A percentile compares a stretch with the other conserved stretches of the same genome.
Evolutionary conservation across 2,113 vertebrate genomes (phyloP).

Genomic region (Nycticryphes semicollaris): DNA sequence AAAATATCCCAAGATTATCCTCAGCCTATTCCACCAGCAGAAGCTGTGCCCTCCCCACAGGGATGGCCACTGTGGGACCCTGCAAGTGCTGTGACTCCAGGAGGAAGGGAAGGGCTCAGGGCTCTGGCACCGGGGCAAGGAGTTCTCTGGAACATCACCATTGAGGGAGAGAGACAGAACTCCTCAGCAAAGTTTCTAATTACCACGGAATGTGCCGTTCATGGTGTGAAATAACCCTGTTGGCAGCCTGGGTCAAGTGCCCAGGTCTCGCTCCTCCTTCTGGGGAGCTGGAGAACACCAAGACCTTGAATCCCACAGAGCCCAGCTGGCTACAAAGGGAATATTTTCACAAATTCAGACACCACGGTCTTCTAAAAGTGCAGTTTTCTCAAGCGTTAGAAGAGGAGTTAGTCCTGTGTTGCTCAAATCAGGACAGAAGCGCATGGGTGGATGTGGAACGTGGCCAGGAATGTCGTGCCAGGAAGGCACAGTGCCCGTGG

Average conservation of each 20-base stretch:
- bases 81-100: not conserved
- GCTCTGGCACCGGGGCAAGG: no score
- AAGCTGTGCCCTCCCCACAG: no score
- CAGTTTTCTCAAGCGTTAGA: not conserved
- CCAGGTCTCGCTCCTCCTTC: not conserved
- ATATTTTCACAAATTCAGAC: not conserved
- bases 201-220: not conserved
- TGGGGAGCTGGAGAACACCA: not conserved
- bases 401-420: not conserved
- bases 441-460: not conserved
- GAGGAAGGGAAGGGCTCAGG: not conserved
- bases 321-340: not conserved
- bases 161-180: not conserved
- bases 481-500: not conserved
- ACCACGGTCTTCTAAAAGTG: not conserved
- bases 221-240: not conserved
- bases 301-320: not conserved
- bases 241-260: not conserved
- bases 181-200: not conserved
- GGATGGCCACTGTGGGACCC: not conserved
- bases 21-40: not conserved
- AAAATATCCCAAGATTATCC: not conserved
- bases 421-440: not conserved
- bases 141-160: not conserved
- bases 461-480: not conserved